Base-by-base conservation (phyloP, 2,797 vertebrate species). In the Arnoldichthys spilopterus region DNA sequence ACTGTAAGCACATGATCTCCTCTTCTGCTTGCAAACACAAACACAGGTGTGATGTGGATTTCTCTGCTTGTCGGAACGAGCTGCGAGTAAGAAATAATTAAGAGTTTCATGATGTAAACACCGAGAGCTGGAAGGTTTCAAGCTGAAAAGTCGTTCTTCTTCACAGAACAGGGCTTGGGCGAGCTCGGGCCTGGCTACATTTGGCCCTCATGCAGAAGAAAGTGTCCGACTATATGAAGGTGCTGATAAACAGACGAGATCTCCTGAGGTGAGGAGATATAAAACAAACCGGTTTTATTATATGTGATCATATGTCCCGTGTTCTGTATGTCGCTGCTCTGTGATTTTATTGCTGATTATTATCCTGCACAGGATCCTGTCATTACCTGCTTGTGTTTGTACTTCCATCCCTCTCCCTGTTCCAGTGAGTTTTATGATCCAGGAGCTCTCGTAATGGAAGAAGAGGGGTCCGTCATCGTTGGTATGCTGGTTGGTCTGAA, bases 201-300 rank as follows among this genome's bases (percentile, higher is more conserved):
- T 94, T 99, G 80, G 96, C 97, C 0, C 94, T 99, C 34, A 99
- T 99, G 98, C 97, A 99, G 87, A 99, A 99, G 91, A 99, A 96
- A 83, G 88, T 99, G 73, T 96, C 98, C 0, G 98, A 99, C 87
- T 99, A 99, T 73, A 91, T 99, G 90, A 98, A 97, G 89, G 93
- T 93, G 30, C 92, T 99, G 37, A 89, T 98, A 88, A 96, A 97
- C 85, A 94, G 94, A 78, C 97, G 95, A 81, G 95, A 96, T 80
- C 94, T 98, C 18, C 88, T 99, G 83, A 95, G 95, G 98, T 98
- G 85, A 79, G 88, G 83, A 13, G 12, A 77, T 26, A 13, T 63
- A 24, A 43, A 30, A 16, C 24, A 11, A 3, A 5, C 51, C 12
- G 4, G 16, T 22, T 68, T 47, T 2, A 24, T 37, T n/a, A 43